These are phyloP conservation scores for Morus bassanus DNA, from an alignment of 2,797 vertebrate genomes.

Conservation along the genomic window DNA sequence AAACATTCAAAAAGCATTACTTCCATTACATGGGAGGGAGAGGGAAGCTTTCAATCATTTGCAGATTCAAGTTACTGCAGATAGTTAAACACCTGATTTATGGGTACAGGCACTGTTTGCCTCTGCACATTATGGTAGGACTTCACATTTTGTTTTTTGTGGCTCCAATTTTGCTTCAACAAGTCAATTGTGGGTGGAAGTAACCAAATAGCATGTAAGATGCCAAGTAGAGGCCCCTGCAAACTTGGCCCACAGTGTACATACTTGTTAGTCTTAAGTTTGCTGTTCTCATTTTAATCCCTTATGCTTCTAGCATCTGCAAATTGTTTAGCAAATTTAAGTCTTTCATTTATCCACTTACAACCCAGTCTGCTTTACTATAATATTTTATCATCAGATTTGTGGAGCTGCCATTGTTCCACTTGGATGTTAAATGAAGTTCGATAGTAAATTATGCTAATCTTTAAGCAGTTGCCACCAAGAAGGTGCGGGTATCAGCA, in stretches of 20 bases:
- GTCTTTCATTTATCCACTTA: constrained; percentile 27
- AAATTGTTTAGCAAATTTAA: constrained; percentile 50
- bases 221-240: constrained; percentile 54
- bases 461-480: neutral
- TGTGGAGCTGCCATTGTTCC: neutral
- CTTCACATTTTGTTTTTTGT: constrained; percentile 38
- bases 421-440: neutral
- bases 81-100: constrained; percentile 57
- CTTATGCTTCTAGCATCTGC: constrained; percentile 34
- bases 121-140: neutral
- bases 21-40: neutral
- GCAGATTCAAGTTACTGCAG: constrained; percentile 13
- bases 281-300: constrained; percentile 44
- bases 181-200: constrained; percentile 43
- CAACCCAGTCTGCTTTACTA: neutral
- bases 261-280: constrained; percentile 7
- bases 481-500: neutral
- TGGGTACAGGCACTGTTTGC: neutral
- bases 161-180: constrained; percentile 52
- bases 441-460: neutral
- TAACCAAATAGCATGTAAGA: constrained; percentile 32
- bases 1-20: neutral
- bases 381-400: neutral
- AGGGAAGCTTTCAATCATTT: constrained; percentile 46
- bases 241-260: constrained; percentile 11